Base-by-base conservation (phyloP, 1,140 invertebrate genomes). In the Tetragonula clypearis region DNA sequence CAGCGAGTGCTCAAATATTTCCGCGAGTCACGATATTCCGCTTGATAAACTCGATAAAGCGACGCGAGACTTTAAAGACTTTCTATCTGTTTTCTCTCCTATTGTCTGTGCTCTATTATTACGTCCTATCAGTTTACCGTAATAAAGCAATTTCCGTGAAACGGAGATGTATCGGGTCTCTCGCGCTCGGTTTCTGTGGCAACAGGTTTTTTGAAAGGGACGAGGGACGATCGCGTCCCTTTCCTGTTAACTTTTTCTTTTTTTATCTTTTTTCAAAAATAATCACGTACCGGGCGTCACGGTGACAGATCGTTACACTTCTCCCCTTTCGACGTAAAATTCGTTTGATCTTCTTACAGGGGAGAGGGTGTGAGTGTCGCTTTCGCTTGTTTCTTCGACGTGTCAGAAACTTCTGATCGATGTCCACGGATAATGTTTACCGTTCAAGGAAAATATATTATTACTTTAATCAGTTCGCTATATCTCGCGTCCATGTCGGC, bases 311-410 rank as follows among this genome's bases (percentile, higher is more conserved):
- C 35, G 30, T 41, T 41, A 69, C 68, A 19, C 30, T 68, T 21
- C 30, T 35, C 66, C 9, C 35, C 19, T 41, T 41, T 19, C 26
- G 17, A 68, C 23, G 35, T 35, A 55, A 35, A 77, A 65, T 75
- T 62, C 82, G 55, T 87, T 90, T 77, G 86, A 87, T 87, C 83
- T 89, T 87, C 14, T 17, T 12, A 21, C 4, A 74, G n/a, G 60
- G 56, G 35, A 26, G 1, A 14, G 35, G 17, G 17, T 15, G 21
- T 49, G 41, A 49, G 8, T 82, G 30, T n/a, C 72, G 26, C 55
- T 82, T 62, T 19, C 14, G 21, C 30, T 26, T 17, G 21, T 55
- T 75, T 62, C 73, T 23, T 66, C 17, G 21, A 21, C 11, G 30
- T 26, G 60, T 82, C 80, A 26, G 6, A 76, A 68, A 76, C 23